These are phyloP conservation scores for Spodoptera littoralis DNA, from an alignment of 2,888 invertebrate genomes.

Conservation along the genomic window DNA sequence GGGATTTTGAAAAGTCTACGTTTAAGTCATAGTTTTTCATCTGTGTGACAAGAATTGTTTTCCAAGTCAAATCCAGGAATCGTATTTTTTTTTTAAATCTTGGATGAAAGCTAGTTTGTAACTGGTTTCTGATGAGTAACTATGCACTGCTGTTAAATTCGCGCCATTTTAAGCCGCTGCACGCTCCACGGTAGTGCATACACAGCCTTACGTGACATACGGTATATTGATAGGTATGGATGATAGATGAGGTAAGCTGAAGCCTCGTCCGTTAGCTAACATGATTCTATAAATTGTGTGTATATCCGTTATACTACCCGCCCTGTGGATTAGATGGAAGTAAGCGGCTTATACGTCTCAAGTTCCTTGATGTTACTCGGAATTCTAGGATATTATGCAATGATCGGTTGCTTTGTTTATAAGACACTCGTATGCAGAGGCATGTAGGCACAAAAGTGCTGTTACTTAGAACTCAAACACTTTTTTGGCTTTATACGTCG, in stretches of 20 bases:
- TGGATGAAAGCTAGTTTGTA: no score
- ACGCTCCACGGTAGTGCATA: conserved; percentile 26
- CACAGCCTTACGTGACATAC: conserved; percentile 37
- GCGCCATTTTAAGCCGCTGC: conserved; percentile 32
- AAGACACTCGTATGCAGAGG: no score
- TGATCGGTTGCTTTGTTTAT: conserved; percentile 2
- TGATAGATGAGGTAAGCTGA: conserved; percentile 53
- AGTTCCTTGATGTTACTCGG: conserved; percentile 24
- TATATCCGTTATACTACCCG: conserved; percentile 48
- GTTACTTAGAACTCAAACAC: no score
- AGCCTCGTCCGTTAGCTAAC: conserved; percentile 53
- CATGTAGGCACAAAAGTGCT: no score
- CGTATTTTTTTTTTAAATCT: no score
- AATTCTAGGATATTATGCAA: conserved; percentile 4
- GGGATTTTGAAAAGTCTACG: conserved; percentile 13
- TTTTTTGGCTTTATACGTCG: no score
- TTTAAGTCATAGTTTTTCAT: no score
- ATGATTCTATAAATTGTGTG: conserved; percentile 48
- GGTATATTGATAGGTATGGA: conserved; percentile 52
- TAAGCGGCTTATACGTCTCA: conserved; percentile 31
- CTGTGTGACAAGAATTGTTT: not conserved
- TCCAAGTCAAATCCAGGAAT: not conserved
- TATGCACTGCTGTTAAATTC: not conserved
- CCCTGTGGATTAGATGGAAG: conserved; percentile 39
- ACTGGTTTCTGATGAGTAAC: no score